Evolutionary conservation across 2,888 invertebrate species (phyloP), one percentile per base, ranked within the genome.

Genomic region (Rapana venosa): DNA sequence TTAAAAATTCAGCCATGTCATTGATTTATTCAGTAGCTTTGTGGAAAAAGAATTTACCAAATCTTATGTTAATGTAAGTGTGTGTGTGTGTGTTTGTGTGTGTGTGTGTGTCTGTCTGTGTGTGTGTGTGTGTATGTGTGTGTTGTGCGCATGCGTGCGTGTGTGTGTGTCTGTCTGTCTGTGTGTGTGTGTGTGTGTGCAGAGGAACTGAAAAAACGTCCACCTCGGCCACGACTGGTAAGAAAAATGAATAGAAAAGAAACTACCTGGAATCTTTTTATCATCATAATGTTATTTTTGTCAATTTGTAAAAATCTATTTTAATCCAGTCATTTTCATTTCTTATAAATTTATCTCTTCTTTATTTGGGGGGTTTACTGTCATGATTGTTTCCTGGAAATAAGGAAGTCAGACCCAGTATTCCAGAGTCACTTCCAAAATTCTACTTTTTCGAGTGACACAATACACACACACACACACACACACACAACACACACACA

Each of bases 181-280:
- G 85, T 77, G 66, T 88, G 87, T 88, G 87, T 30, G 87, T 87
- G 87, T 91, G 90, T 77, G 90, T 66, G 92, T 92, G 30, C 93
- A 95, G 95, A 94, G 85, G 89, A 93, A 79, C 87, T 90, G 32
- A 93, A 93, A 92, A 94, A 94, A 90, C 93, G 94, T 90, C 94
- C 95, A 15, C 92, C 92, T 90, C 92, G 95, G 90, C 95, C 95
- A 89, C 93, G 92, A 87, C 91, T 95, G 91, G 95, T 95, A 91
- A 91, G 93, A 92, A n/a, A 15, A n/a, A n/a, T n/a, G n/a, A n/a
- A n/a, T n/a, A n/a, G n/a, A n/a, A n/a, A n/a, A n/a, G n/a, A n/a
- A n/a, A n/a, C n/a, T n/a, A 61, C 22, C 22, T 61, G 1, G 15
- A 20, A 61, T 1, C 15, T 61, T 81, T 4, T 35, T 81, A 32